These are phyloP conservation scores for Protomyctophum bolini DNA, from an alignment of 2,113 vertebrate species.

Conservation along the genomic window DNA sequence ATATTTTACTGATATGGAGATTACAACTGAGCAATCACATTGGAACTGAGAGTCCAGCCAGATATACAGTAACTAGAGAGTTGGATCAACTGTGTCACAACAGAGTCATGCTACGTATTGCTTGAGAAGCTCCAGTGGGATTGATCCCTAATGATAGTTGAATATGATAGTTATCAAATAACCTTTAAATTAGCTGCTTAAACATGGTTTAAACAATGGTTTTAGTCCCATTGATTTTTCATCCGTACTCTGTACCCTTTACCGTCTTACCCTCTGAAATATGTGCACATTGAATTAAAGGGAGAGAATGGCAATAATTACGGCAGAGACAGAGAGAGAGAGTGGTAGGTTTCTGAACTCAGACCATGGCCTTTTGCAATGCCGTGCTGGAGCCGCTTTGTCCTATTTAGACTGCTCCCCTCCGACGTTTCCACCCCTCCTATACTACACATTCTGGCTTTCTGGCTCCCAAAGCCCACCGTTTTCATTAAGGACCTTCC, in stretches of 20 bases:
- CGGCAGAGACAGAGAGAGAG: background rate
- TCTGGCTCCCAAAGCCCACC: slow-evolving; percentile 20
- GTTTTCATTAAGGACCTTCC: slow-evolving; percentile 30
- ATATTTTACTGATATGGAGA: background rate
- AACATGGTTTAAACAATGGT: background rate
- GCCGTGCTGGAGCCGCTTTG: slow-evolving; percentile 21
- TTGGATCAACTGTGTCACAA: background rate
- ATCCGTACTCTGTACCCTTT: background rate
- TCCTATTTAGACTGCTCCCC: slow-evolving; percentile 31
- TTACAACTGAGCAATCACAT: background rate
- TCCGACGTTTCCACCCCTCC: slow-evolving; percentile 19
- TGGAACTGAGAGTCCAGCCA: background rate
- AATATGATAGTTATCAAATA: background rate
- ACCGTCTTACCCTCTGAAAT: background rate
- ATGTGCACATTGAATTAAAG: background rate
- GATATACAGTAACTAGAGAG: background rate
- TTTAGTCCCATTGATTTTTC: background rate
- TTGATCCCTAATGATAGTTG: background rate
- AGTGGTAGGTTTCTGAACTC: slow-evolving; percentile 14
- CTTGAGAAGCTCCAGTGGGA: background rate
- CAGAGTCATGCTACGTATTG: background rate
- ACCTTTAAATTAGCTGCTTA: background rate
- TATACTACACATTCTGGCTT: background rate
- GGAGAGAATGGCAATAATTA: background rate
- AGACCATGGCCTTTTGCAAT: background rate